Conservation (phyloP, 2,888 invertebrate genomes). For the Drosophila neonasuta region DNA sequence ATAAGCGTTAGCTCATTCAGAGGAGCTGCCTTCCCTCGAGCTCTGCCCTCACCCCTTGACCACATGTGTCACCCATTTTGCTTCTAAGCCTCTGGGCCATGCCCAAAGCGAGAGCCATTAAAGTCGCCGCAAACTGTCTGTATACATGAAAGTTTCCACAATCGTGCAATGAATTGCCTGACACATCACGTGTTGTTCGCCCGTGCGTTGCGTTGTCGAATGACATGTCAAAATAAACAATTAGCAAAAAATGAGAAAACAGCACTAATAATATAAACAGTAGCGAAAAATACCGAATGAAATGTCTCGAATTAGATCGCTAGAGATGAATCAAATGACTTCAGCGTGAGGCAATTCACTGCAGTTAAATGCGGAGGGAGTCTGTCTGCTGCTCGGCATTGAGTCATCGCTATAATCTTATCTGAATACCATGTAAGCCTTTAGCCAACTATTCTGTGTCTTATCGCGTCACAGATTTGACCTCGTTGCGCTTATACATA, state of each 20-base stretch:
- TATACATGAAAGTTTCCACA: constrained; percentile 1
- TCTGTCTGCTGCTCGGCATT: constrained; percentile 21
- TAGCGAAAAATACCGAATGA: constrained; percentile 5
- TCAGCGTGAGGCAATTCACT: constrained; percentile 35
- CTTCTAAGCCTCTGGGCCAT: neutral
- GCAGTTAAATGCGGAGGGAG: constrained; percentile 1
- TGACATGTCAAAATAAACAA: constrained; percentile 43
- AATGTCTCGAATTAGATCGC: constrained; percentile 7
- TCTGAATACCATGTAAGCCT: constrained; percentile 16
- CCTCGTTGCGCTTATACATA: constrained; percentile 33
- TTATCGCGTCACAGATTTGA: constrained; percentile 25
- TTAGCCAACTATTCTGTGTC: neutral
- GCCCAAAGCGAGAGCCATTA: neutral
- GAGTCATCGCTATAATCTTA: constrained; percentile 45
- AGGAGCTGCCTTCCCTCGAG: neutral
- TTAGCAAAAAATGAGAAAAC: neutral
- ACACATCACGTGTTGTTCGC: constrained; percentile 46
- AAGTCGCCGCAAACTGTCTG: constrained; percentile 1
- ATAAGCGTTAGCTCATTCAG: neutral
- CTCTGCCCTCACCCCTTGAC: neutral
- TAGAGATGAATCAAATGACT: constrained; percentile 4
- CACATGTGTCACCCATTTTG: constrained; percentile 9
- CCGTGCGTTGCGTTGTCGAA: constrained; percentile 20
- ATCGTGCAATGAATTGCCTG: constrained; percentile 10
- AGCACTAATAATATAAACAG: constrained; percentile 13